These are phyloP conservation scores for Electrona antarctica DNA, from an alignment of 2,113 vertebrate genomes.

Conservation along the genomic window DNA sequence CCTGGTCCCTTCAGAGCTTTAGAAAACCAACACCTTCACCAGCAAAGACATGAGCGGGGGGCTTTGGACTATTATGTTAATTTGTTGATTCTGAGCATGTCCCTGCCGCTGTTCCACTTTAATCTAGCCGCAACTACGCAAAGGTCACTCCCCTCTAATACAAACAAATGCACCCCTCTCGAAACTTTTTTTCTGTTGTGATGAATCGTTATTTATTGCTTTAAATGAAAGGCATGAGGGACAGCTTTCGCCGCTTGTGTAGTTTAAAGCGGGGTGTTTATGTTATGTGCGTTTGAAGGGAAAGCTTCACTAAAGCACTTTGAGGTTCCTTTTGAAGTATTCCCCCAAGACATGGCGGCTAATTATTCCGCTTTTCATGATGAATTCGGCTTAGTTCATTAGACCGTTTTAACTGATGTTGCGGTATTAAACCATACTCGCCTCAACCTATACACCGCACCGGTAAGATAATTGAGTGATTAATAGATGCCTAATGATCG, in stretches of 20 bases:
- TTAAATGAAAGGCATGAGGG: conserved; percentile 74
- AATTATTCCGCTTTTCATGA: conserved; percentile 80
- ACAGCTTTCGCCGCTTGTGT: conserved; percentile 74
- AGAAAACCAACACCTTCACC: conserved; percentile 45
- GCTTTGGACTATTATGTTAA: conserved; percentile 54
- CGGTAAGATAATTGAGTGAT: conserved; percentile 79
- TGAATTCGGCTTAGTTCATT: conserved; percentile 79
- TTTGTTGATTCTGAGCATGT: conserved; percentile 69
- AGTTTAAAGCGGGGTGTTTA: conserved; percentile 75
- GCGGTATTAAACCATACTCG: conserved; percentile 72
- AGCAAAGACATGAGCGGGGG: conserved; percentile 36
- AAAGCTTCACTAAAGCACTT: conserved; percentile 76
- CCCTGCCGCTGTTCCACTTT: conserved; percentile 66
- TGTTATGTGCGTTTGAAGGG: conserved; percentile 73
- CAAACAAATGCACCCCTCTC: conserved; percentile 65
- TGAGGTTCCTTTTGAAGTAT: conserved; percentile 78
- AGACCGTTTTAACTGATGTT: conserved; percentile 79
- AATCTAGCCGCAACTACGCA: conserved; percentile 62
- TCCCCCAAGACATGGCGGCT: conserved; percentile 76
- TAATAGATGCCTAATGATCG: conserved; percentile 79
- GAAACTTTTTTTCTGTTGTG: conserved; percentile 74
- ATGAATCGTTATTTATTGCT: conserved; percentile 76
- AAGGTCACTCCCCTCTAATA: conserved; percentile 70
- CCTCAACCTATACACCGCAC: conserved; percentile 47
- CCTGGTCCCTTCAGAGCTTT: conserved; percentile 57